phyloP scores from a whole-genome alignment of 2,797 vertebrate genomes.

The Netta rufina region DNA sequence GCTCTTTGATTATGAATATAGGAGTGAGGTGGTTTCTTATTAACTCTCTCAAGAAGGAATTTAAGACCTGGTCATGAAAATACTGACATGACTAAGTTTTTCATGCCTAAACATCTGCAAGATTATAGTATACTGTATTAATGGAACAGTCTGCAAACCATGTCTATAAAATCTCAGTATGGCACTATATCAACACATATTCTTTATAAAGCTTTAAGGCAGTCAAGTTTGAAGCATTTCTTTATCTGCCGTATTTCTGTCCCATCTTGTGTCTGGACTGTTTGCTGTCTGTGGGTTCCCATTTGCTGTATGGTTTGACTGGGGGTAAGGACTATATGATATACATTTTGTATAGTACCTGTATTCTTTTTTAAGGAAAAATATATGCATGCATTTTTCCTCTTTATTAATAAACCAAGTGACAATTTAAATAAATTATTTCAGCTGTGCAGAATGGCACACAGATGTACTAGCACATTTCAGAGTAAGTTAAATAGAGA shows the following conservation, averaged over 20 bases:
- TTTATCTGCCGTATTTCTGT: conserved; percentile 22
- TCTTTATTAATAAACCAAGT: conserved; percentile 39
- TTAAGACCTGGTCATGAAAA: conserved; percentile 12
- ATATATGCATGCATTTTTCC: conserved; percentile 37
- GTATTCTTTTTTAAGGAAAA: not conserved
- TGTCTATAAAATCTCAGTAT: conserved; percentile 1
- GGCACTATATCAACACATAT: not conserved
- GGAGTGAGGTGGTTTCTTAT: not conserved
- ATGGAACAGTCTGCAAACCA: not conserved
- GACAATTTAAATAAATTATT: conserved; percentile 52
- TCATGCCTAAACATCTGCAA: conserved; percentile 4
- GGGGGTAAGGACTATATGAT: not conserved
- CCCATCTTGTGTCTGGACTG: not conserved
- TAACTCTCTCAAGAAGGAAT: not conserved
- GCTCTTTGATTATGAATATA: not conserved
- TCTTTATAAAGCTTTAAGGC: not conserved
- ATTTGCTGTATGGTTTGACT: not conserved
- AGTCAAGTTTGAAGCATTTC: conserved; percentile 22
- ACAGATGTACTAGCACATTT: conserved; percentile 18
- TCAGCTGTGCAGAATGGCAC: conserved; percentile 12
- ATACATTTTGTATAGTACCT: not conserved
- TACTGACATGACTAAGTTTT: not conserved
- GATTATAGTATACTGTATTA: conserved; percentile 5
- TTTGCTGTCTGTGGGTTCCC: not conserved
- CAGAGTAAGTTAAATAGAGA: not conserved